Base-by-base conservation (phyloP, 2,113 vertebrate genomes). In the Capreolus pygargus region DNA sequence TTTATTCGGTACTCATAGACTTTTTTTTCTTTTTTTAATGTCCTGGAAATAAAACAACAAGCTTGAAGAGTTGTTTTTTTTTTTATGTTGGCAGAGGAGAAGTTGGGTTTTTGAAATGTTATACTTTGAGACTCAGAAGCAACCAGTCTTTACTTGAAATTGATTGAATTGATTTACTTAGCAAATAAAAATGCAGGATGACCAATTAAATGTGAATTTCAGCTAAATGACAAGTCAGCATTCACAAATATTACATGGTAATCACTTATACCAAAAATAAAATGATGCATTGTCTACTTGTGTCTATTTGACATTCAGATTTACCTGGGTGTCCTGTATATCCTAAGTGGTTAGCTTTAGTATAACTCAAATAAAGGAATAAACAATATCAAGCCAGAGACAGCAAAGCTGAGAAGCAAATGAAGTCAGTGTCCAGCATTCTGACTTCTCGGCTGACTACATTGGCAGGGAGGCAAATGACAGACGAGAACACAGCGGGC, bases 1-100 rank as follows among this genome's bases (percentile, higher is more conserved):
- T 67, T n/a, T 60, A 21, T 60, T 83, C 45, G 7, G 54, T 86
- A 58, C 52, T 60, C 30, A 19, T 1, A 11, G 58, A 52, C 78
- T 10, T 43, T 36, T 30, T 55, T 55, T 54, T 16, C 39, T 54
- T 19, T 55, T 19, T 55, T 55, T 55, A 55, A 33, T 14, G 12
- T 81, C 52, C n/a, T 74, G 25, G 70, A 94, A 54, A n/a, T 91
- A 67, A 93, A 86, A 95, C 57, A n/a, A 39, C n/a, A 39, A 23
- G 67, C n/a, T 74, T 39, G n/a, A 36, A 93, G 25, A 10, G 2
- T 3, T 84, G 64, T 13, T 64, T 50, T 14, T 13, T 50, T 50
- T n/a, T 52, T 28, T 67, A 70, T 89, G 89, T 90, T 15, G 47
- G 78, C 45, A 74, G n/a, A 67, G 50, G 8, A 74, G 57, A 50